phyloP scores from a whole-genome alignment of 2,113 vertebrate genomes.

The Sceloporus tristichus region DNA sequence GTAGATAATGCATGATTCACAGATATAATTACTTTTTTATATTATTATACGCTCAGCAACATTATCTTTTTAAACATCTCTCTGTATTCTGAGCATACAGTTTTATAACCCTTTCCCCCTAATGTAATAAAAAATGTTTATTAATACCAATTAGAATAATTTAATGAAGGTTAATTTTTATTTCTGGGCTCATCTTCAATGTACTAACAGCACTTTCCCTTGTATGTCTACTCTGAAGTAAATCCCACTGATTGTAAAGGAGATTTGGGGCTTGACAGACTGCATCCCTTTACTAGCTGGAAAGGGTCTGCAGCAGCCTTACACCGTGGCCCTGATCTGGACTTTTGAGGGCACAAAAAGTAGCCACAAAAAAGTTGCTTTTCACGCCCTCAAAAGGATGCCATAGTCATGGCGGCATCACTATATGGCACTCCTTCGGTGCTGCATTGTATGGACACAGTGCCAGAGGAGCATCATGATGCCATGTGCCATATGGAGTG shows the following conservation, averaged over 20 bases:
- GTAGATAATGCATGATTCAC: slow-evolving; percentile 32
- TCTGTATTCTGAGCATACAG: slow-evolving; percentile 6
- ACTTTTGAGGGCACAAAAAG: no score
- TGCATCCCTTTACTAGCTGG: no score
- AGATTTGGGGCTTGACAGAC: no score
- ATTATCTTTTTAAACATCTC: background rate
- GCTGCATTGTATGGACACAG: no score
- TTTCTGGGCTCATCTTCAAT: background rate
- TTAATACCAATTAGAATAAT: slow-evolving; percentile 23
- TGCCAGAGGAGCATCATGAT: no score
- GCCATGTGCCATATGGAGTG: no score
- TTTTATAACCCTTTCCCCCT: background rate
- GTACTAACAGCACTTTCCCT: background rate
- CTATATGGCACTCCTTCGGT: no score
- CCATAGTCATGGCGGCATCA: no score
- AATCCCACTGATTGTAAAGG: background rate
- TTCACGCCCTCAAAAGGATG: no score
- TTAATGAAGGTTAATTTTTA: slow-evolving; percentile 27
- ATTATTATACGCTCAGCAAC: slow-evolving; percentile 11
- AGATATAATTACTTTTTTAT: slow-evolving; percentile 12
- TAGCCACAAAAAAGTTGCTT: no score
- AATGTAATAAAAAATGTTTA: slow-evolving; percentile 25
- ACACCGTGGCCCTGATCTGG: no score
- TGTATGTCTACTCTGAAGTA: background rate
- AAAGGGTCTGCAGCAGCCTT: no score